Percentiles rank a stretch among this genome's conserved stretches.
These are phyloP conservation scores for Haliaeetus leucogaster DNA, from an alignment of 2,113 vertebrate genomes.

Conservation along the genomic window DNA sequence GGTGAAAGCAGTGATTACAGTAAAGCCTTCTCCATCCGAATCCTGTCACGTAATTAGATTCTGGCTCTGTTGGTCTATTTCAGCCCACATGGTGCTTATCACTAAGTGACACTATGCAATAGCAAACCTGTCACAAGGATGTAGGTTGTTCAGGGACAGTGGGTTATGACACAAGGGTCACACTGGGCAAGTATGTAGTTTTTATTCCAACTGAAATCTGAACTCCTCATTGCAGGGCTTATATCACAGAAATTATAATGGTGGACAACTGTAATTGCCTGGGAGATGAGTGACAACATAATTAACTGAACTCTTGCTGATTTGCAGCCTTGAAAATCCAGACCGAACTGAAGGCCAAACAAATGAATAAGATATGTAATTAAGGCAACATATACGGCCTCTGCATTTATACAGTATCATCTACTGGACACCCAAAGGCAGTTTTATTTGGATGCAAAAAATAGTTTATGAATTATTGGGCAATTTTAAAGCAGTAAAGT, in stretches of 20 bases:
- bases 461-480: not conserved
- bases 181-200: not conserved
- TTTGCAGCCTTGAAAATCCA: not conserved
- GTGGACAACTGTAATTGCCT: not conserved
- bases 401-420: not conserved
- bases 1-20: not conserved
- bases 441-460: not conserved
- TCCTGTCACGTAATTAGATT: not conserved
- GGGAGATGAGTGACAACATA: not conserved
- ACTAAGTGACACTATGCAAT: not conserved
- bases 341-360: conserved; percentile 17
- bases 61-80: not conserved
- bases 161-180: not conserved
- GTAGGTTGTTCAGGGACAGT: not conserved
- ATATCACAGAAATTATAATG: not conserved
- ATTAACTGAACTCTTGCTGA: not conserved
- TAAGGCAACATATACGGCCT: not conserved
- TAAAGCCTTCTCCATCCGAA: not conserved
- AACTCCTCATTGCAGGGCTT: not conserved
- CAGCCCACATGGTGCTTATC: not conserved
- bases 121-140: not conserved
- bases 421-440: not conserved
- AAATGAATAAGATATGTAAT: not conserved
- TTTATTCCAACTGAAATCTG: not conserved
- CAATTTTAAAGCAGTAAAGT: not conserved